These are phyloP conservation scores for Chrysodeixis includens DNA, from an alignment of 2,888 invertebrate genomes.

Conservation along the genomic window DNA sequence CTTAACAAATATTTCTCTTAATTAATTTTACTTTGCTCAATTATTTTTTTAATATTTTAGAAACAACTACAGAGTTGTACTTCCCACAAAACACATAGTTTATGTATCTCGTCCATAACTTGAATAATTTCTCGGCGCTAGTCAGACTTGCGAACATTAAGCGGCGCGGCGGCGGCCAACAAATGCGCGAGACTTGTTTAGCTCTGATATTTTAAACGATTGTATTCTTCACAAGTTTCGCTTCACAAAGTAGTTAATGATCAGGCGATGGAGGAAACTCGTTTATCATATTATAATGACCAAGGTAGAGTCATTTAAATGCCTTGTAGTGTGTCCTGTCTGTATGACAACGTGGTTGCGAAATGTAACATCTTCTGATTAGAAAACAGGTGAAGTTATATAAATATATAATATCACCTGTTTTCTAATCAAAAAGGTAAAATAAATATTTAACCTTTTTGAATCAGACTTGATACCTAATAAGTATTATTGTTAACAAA, in stretches of 20 bases:
- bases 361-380: not conserved
- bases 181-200: conserved; percentile 38
- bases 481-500: no score
- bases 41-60: no score
- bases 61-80: no score
- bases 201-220: conserved; percentile 49
- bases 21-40: no score
- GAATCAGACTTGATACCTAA: no score
- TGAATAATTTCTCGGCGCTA: conserved; percentile 7
- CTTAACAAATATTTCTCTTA: no score
- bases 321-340: not conserved
- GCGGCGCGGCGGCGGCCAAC: conserved; percentile 13
- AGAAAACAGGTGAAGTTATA: no score
- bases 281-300: conserved; percentile 2
- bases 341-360: not conserved
- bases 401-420: no score
- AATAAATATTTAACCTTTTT: no score
- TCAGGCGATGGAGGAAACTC: conserved; percentile 9
- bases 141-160: conserved; percentile 29
- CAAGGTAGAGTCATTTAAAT: not conserved
- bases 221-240: conserved; percentile 46
- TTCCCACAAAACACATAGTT: no score
- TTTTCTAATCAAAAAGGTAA: no score
- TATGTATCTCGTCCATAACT: no score
- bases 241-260: conserved; percentile 34